Percentiles rank a stretch among this genome's conserved stretches.
These are phyloP conservation scores for Enteromius unitaeniatus DNA, from an alignment of 2,797 vertebrate genomes.

Conservation along the genomic window DNA sequence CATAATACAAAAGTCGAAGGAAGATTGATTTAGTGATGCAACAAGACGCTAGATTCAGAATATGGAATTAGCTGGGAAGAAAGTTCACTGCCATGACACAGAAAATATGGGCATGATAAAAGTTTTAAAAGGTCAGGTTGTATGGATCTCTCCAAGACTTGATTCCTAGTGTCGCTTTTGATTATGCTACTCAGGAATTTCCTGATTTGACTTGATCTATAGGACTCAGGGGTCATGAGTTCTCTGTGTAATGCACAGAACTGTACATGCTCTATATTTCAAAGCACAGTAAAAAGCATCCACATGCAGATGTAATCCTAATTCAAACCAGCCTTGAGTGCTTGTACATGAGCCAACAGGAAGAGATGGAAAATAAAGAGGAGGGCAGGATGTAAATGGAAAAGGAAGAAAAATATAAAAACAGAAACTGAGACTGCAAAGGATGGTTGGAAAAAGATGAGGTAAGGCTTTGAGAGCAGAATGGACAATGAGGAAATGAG, in stretches of 20 bases:
- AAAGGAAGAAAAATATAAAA: constrained; percentile 30
- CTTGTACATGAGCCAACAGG: not conserved
- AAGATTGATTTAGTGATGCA: constrained; percentile 33
- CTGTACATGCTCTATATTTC: constrained; percentile 17
- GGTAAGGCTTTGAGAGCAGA: not conserved
- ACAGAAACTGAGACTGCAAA: not conserved
- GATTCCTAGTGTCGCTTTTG: not conserved
- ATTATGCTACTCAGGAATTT: constrained; percentile 18
- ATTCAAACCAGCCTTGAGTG: constrained; percentile 33
- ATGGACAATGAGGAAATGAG: not conserved
- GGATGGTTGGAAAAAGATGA: constrained; percentile 1
- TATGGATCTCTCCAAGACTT: not conserved
- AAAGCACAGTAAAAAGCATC: constrained; percentile 25
- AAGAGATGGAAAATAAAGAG: constrained; percentile 18
- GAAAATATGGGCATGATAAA: constrained; percentile 17
- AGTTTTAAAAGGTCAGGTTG: constrained; percentile 16
- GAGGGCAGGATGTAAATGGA: constrained; percentile 30
- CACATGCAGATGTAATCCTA: constrained; percentile 40
- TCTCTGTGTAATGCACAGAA: constrained; percentile 9
- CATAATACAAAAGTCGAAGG: not conserved
- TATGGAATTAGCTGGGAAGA: constrained; percentile 18
- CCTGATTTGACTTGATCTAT: constrained; percentile 35
- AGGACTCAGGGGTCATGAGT: not conserved
- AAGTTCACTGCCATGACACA: not conserved
- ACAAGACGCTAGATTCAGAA: constrained; percentile 22